Conservation (phyloP, 2,888 invertebrate genomes). For the Dermolepida albohirtum region DNA sequence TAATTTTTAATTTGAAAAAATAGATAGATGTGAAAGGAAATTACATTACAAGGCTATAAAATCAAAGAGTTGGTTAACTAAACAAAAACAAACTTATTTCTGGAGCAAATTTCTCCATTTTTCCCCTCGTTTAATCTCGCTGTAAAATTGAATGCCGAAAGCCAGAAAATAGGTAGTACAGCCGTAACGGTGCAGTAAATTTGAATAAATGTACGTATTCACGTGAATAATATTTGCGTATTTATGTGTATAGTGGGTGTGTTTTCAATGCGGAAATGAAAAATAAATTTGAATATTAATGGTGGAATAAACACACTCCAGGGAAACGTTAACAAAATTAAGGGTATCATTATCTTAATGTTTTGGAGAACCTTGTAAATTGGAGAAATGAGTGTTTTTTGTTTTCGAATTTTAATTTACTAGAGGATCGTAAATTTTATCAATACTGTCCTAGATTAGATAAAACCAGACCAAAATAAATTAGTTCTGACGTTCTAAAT, state of each 20-base stretch:
- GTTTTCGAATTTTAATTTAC: too few relatives aligned
- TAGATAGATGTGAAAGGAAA: too few relatives aligned
- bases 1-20: too few relatives aligned
- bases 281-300: slow-evolving; percentile 35
- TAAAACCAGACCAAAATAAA: too few relatives aligned
- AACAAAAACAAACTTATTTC: too few relatives aligned
- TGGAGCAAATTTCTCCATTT: slow-evolving; percentile 2
- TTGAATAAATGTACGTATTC: slow-evolving; percentile 16
- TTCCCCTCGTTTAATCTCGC: background rate
- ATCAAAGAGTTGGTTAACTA: too few relatives aligned
- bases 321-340: slow-evolving; percentile 14
- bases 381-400: too few relatives aligned
- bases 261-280: slow-evolving; percentile 20
- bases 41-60: too few relatives aligned
- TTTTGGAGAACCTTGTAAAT: background rate
- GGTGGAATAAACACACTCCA: slow-evolving; percentile 12
- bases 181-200: slow-evolving; percentile 5
- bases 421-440: too few relatives aligned
- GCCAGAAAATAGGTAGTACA: slow-evolving; percentile 2
- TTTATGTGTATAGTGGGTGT: slow-evolving; percentile 2
- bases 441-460: too few relatives aligned
- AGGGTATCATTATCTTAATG: slow-evolving; percentile 23
- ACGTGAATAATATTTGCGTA: slow-evolving; percentile 13
- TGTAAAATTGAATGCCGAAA: slow-evolving; percentile 7
- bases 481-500: too few relatives aligned